Conservation (phyloP, 2,888 invertebrate species). For the Polylopha cassiicola region DNA sequence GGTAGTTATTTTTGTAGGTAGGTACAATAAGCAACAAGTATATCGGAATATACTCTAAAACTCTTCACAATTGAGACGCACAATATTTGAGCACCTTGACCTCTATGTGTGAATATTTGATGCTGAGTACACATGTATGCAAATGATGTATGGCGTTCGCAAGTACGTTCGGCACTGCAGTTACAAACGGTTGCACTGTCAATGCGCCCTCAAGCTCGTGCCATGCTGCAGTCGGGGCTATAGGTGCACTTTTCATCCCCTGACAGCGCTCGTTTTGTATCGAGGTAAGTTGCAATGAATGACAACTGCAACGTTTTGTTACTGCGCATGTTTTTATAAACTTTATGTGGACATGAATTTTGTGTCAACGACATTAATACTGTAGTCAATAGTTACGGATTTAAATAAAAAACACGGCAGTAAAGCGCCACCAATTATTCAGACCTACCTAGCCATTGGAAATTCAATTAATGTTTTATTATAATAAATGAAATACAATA, state of each 20-base stretch:
- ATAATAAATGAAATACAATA: too few relatives aligned
- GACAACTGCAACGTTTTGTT: slow-evolving; percentile 22
- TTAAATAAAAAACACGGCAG: too few relatives aligned
- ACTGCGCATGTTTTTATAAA: slow-evolving; percentile 17
- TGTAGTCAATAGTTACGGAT: too few relatives aligned
- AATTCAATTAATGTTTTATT: too few relatives aligned
- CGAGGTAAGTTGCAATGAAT: slow-evolving; percentile 29
- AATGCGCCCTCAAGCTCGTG: slow-evolving; percentile 28
- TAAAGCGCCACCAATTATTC: too few relatives aligned
- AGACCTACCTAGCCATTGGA: too few relatives aligned
- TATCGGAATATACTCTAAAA: too few relatives aligned
- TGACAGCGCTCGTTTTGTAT: slow-evolving; percentile 48
- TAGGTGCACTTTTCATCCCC: slow-evolving; percentile 56
- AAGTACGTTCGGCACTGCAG: slow-evolving; percentile 39
- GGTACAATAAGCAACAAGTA: too few relatives aligned
- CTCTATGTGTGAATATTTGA: slow-evolving; percentile 9
- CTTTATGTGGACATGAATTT: too few relatives aligned
- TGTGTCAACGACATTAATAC: too few relatives aligned
- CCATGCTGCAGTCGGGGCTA: slow-evolving; percentile 34
- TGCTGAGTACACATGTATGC: slow-evolving; percentile 35
- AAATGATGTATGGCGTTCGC: slow-evolving; percentile 48
- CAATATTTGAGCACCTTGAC: slow-evolving; percentile 5
- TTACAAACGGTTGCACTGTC: slow-evolving; percentile 54
- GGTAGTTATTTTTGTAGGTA: too few relatives aligned
- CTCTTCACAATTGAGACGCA: too few relatives aligned